phyloP scores from a whole-genome alignment of 2,797 vertebrate species.

The Oreonectes daqikongensis region DNA sequence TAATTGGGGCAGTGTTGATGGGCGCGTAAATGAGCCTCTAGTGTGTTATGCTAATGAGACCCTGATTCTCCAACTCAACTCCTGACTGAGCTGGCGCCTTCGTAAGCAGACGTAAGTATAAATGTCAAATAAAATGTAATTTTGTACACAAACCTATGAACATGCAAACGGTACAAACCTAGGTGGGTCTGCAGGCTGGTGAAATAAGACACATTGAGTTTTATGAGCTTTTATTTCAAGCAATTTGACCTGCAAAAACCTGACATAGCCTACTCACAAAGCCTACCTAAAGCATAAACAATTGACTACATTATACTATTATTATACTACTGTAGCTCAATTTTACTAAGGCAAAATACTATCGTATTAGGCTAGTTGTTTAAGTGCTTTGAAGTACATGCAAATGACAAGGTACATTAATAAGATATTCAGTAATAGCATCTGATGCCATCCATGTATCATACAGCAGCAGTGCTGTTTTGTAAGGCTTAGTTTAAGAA shows the following conservation, averaged over 20 bases:
- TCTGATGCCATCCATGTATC: neutral
- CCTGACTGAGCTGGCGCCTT: slow-evolving; percentile 20
- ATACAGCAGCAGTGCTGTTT: neutral
- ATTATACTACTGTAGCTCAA: neutral
- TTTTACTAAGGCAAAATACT: neutral
- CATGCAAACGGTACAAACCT: no score
- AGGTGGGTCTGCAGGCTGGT: no score
- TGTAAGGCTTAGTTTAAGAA: neutral
- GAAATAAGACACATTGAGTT: neutral
- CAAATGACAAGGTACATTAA: neutral
- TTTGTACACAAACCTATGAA: slow-evolving; percentile 7
- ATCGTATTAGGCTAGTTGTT: neutral
- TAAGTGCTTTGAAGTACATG: neutral
- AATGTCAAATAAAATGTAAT: neutral
- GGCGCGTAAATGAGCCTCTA: slow-evolving; percentile 82
- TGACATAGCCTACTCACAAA: neutral
- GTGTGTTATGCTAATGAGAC: slow-evolving; percentile 80
- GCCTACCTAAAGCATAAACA: neutral
- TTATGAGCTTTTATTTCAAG: slow-evolving; percentile 32
- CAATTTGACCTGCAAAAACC: neutral
- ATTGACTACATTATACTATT: neutral
- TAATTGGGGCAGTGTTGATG: slow-evolving; percentile 81
- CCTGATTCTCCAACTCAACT: slow-evolving; percentile 66
- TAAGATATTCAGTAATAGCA: neutral
- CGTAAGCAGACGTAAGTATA: neutral